Evolutionary conservation across 2,113 vertebrate species (phyloP), one percentile per base, ranked within the genome.

Genomic region (Apteryx mantelli): DNA sequence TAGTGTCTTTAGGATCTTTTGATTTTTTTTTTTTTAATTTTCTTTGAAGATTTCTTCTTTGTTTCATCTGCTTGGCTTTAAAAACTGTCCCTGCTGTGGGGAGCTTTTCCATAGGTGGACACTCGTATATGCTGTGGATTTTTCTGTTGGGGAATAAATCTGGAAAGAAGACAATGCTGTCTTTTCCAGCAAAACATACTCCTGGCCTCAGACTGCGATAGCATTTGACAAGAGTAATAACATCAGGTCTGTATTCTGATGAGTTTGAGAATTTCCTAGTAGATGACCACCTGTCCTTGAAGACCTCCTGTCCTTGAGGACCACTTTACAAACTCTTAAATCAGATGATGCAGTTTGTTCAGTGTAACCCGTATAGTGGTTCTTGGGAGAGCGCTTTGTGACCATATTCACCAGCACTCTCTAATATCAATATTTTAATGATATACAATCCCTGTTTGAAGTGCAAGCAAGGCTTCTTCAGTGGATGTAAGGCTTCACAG

Each of bases 331-430:
- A 69, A 77, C 34, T 66, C 64, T 78, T 60, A 40, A 30, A 46
- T 93, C 36, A 63, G 11, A 42, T 86, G 48, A 3, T 88, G 40
- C 44, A 32, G 0, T 89, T 86, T 79, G 25, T 94, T 94, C 63
- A 56, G 28, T 36, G 7, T 48, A 53, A 42, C 0, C 16, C 0
- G 38, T 1, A 0, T 36, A 36, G 40, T n/a, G 13, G 21, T 56
- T 64, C 46, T 46, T 89, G 25, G 20, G 60, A 46, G n/a, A 58
- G 14, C 61, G 9, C 46, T 13, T 73, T 91, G 52, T 61, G 69
- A 20, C 32, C 10, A 17, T 17, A 5, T 22, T 80, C 26, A 24
- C 26, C 50, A 84, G n/a, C 25, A 69, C 73, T 22, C 11, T 71
- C 61, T 80, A 13, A 19, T 19, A 60, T 8, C 30, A 34, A 21